Base-by-base conservation (phyloP, 37 sponge, comb jelly and placozoan species). In the Haliclona indistincta region DNA sequence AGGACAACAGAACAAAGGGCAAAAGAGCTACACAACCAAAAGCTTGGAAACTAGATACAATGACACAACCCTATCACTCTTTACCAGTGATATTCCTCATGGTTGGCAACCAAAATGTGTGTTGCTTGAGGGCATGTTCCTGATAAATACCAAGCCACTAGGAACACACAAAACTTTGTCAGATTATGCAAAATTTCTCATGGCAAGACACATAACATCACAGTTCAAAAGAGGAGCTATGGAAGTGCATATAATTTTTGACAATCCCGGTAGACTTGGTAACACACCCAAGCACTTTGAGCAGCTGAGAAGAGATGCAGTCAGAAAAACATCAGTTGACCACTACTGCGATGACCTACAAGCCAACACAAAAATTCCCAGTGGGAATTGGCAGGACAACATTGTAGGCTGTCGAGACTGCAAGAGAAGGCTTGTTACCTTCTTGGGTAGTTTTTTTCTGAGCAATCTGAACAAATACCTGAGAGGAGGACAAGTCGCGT, bases 161-260 rank as follows among this genome's bases (percentile, higher is more conserved):
- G 56, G 72, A 34, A 40, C 43, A 42, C 75, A 74, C 64, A 11
- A 3, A 5, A 74, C 75, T 7, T n/a, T 61, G 4, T 44, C 23
- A 26, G 75, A 74, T 20, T 74, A 74, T 74, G 64, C 64, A 8
- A 74, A n/a, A 4, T 74, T 74, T 22, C 64, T 74, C 15, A 8
- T 74, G 5, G 4, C 4, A 4, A 13, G 75, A 26, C 40, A 20
- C 22, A 39, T 74, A 20, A 3, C 49, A 8, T 5, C 75, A 5
- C 45, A 62, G 25, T 61, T 62, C 15, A 37, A 11, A 4, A 41
- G 44, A 42, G 75, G 64, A 15, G 25, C 22, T 6, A 53, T 30
- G 41, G 38, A 53, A 35, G 15, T 72, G 4, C 73, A 70, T 30
- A 43, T 74, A 7, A 43, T 74, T 19, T 74, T 74, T 42, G 75